Evolutionary conservation across 2,888 invertebrate genomes (phyloP).

Genomic region (Hydropsyche betteni): DNA sequence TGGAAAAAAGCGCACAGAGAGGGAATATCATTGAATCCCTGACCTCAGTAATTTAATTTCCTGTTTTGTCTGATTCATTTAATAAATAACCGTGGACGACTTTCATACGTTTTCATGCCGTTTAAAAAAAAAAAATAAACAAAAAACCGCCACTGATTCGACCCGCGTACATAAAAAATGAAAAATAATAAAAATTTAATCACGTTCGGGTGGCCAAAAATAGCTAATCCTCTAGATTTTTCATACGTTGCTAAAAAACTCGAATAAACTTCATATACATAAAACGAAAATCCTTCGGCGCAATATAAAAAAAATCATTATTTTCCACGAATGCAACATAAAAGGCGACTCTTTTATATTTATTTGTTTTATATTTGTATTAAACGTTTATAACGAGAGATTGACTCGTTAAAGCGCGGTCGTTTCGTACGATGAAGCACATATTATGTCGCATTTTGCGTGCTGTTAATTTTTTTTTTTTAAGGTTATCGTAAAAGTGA

Average conservation of each 20-base stretch:
- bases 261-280: too few species aligned
- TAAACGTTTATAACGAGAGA: slow-evolving; percentile 13
- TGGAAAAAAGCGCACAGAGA: not conserved
- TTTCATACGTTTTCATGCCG: slow-evolving; percentile 9
- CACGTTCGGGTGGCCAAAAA: not conserved
- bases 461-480: too few species aligned
- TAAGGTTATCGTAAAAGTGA: too few species aligned
- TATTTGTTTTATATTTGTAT: too few species aligned
- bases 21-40: slow-evolving; percentile 37
- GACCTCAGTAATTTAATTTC: slow-evolving; percentile 39
- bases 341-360: too few species aligned
- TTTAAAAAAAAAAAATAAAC: slow-evolving; percentile 10
- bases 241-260: too few species aligned
- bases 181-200: slow-evolving; percentile 27
- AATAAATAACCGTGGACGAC: slow-evolving; percentile 33
- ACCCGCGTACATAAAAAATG: not conserved
- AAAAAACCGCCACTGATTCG: slow-evolving; percentile 3
- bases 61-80: slow-evolving; percentile 39
- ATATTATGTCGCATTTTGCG: too few species aligned
- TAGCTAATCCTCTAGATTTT: slow-evolving; percentile 11
- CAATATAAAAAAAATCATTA: too few species aligned
- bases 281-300: too few species aligned
- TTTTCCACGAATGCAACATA: too few species aligned
- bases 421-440: not conserved
- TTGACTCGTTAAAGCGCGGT: slow-evolving; percentile 16